Evolutionary conservation across 1,140 invertebrate genomes (phyloP).

Genomic region (Portunus trituberculatus): DNA sequence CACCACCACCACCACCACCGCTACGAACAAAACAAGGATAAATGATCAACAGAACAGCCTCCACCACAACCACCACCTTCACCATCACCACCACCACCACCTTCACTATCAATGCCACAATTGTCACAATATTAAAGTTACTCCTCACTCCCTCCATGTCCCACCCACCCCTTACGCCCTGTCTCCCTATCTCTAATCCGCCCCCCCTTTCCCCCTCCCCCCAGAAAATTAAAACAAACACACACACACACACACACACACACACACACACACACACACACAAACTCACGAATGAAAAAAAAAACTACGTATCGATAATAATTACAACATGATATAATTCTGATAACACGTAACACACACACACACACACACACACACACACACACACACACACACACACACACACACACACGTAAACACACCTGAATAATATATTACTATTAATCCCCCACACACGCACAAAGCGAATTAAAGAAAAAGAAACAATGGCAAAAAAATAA

Average conservation of each 20-base stretch:
- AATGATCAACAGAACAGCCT: no score
- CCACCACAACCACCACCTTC: no score
- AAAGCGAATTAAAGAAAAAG: background rate
- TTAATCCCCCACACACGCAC: slow-evolving; percentile 17
- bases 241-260: background rate
- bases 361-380: slow-evolving; percentile 53
- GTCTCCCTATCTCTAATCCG: no score
- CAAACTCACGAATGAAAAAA: slow-evolving; percentile 39
- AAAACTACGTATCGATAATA: background rate
- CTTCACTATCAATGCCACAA: no score
- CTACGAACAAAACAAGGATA: no score
- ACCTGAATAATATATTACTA: slow-evolving; percentile 8
- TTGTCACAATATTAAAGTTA: no score
- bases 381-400: slow-evolving; percentile 61
- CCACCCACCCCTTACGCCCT: no score
- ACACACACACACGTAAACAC: slow-evolving; percentile 53
- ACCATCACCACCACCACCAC: no score
- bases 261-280: background rate
- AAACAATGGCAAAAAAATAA: background rate
- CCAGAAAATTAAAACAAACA: no score
- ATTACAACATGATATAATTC: background rate
- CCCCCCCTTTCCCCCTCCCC: no score
- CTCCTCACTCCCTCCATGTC: no score
- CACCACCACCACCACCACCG: no score
- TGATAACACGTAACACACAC: slow-evolving; percentile 38